Base-by-base conservation (phyloP, 2,797 vertebrate genomes). In the Hippocampus kuda region DNA sequence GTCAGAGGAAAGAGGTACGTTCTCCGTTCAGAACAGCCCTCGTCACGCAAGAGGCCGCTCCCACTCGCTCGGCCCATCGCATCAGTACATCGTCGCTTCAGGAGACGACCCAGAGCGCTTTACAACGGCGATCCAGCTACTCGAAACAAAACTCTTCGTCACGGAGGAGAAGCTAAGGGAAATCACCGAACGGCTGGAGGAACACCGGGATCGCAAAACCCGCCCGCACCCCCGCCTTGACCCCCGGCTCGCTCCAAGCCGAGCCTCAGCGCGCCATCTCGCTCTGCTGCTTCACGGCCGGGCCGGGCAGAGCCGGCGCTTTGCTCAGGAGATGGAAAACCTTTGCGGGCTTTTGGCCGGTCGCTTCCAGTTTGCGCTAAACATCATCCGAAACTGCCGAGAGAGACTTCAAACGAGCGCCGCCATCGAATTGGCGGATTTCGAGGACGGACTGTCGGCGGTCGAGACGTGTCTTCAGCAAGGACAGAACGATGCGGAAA, bases 81-180 rank as follows among this genome's bases (percentile, higher is more conserved):
- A 84, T 34, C 87, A 89, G 44, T 82, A 79, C 20, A 73, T 81
- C 0, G 70, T 84, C 5, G 73, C 85, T 0, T 79, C 79, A 5
- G 78, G 79, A 3, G 88, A 89, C 0, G 93, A 95, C 68, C 80
- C 91, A 0, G 93, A 94, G 44, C 90, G 82, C 42, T 94, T 94
- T 20, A 88, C 94, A 69, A 93, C 93, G 4, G 89, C 93, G 70
- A 96, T 98, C 76, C 93, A 93, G 72, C 89, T 91, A 10, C 87
- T 98, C 56, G 94, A 98, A 87, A 92, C 89, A 34, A 98, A 98
- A 69, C 91, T 98, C 26, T 93, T 91, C 0, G 84, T 92, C 67
- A 96, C 94, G 0, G 95, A 98, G 77, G 94, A 95, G 53, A 96
- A 94, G 70, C 91, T 98, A 18, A 91, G 92, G 75, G 93, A 94